A percentile compares a stretch with the other conserved stretches of the same genome.
These are phyloP conservation scores for Belgica antarctica DNA, from an alignment of 2,888 invertebrate genomes.

Conservation along the genomic window DNA sequence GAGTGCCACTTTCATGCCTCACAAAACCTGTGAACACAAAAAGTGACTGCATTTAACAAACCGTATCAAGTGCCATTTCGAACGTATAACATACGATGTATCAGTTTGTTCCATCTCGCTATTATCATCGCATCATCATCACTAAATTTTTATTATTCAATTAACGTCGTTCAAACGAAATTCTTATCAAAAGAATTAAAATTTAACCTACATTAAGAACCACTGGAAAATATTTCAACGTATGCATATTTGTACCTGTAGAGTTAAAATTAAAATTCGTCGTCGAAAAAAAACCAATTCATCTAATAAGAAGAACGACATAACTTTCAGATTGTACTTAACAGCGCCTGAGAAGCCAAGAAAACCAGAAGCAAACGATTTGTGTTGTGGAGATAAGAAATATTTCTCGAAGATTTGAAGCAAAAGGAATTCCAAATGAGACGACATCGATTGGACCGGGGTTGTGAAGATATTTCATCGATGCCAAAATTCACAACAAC, in stretches of 20 bases:
- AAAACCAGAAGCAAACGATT: not conserved
- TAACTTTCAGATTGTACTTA: too few species aligned
- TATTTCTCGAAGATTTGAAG: not conserved
- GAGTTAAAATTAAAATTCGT: too few species aligned
- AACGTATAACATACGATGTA: slow-evolving; percentile 25
- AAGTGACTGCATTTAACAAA: not conserved
- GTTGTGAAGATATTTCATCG: slow-evolving; percentile 22
- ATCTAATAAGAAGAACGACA: not conserved
- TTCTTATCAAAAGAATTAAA: slow-evolving; percentile 8
- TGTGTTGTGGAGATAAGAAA: not conserved
- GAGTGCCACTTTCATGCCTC: slow-evolving; percentile 3
- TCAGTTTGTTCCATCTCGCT: slow-evolving; percentile 30
- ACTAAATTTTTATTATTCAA: slow-evolving; percentile 41
- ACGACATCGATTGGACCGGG: slow-evolving; percentile 9
- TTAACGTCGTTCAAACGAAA: slow-evolving; percentile 36
- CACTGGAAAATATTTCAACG: not conserved
- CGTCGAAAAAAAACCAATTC: too few species aligned
- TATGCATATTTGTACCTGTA: too few species aligned
- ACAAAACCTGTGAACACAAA: not conserved
- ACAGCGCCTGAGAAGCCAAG: too few species aligned
- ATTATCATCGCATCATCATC: not conserved
- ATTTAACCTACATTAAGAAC: slow-evolving; percentile 35
- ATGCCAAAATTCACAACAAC: slow-evolving; percentile 21
- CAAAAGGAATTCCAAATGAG: not conserved
- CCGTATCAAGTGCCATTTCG: slow-evolving; percentile 29